phyloP scores from a whole-genome alignment of 2,113 vertebrate genomes.

The Procavia capensis region DNA sequence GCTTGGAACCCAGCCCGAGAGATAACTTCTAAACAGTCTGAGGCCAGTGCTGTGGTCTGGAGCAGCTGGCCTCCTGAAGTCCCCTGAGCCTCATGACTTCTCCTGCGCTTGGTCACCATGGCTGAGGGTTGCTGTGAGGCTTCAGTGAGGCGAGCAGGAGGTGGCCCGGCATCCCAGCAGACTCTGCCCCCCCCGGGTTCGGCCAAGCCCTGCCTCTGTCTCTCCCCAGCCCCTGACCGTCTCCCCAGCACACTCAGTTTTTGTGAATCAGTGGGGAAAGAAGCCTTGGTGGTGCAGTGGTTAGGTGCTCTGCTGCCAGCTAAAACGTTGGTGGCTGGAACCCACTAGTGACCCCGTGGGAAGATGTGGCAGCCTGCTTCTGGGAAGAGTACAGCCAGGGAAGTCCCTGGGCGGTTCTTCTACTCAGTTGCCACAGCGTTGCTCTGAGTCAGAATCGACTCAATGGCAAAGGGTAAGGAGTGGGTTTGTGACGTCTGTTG shows the following conservation, averaged over 20 bases:
- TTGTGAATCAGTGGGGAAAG: not conserved
- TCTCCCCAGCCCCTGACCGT: not conserved
- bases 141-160: rapidly evolving
- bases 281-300: not conserved
- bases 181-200: rapidly evolving
- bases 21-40: not conserved
- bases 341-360: not conserved
- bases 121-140: rapidly evolving
- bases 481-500: not conserved
- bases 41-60: not conserved
- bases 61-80: not conserved
- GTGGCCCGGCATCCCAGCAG: rapidly evolving
- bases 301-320: not conserved
- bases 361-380: not conserved
- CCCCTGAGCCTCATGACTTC: not conserved
- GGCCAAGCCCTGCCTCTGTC: rapidly evolving
- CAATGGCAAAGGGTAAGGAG: not conserved
- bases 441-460: not conserved
- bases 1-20: not conserved
- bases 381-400: not conserved
- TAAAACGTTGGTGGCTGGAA: not conserved
- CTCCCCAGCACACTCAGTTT: rapidly evolving
- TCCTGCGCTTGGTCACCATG: rapidly evolving
- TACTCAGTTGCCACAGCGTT: not conserved
- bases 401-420: too few species aligned